phyloP scores from a whole-genome alignment of 2,797 vertebrate genomes.

The Cirrhinus molitorella region DNA sequence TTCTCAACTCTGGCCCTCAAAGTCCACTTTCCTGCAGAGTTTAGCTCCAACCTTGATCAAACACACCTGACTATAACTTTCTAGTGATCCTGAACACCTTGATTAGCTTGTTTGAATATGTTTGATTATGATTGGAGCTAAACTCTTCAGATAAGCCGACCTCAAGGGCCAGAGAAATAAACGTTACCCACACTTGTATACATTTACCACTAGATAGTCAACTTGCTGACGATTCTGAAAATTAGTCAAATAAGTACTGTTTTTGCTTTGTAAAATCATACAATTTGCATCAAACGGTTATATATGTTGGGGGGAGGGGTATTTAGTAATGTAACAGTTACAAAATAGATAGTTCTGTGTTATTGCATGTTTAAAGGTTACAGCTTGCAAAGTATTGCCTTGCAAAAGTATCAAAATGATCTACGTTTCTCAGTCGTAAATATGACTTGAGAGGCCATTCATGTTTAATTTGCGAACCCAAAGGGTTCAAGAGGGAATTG shows the following conservation, averaged over 20 bases:
- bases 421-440: neutral
- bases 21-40: too few species aligned
- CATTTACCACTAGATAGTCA: neutral
- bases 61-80: too few species aligned
- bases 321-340: neutral
- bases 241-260: neutral
- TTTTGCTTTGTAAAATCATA: neutral
- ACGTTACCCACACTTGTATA: too few species aligned
- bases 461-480: neutral
- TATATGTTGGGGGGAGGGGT: too few species aligned
- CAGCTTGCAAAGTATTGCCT: neutral
- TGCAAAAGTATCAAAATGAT: neutral
- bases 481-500: neutral
- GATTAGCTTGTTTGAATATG: too few species aligned
- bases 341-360: neutral
- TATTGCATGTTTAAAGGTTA: neutral
- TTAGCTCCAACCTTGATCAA: too few species aligned
- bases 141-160: too few species aligned
- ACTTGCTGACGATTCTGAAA: too few species aligned
- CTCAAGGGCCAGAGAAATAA: too few species aligned
- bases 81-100: too few species aligned
- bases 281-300: neutral
- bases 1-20: too few species aligned
- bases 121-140: too few species aligned
- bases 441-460: neutral